Percentiles rank a stretch among this genome's conserved stretches.
phyloP scores from a whole-genome alignment of 2,888 invertebrate genomes.

The Volucella inflata region DNA sequence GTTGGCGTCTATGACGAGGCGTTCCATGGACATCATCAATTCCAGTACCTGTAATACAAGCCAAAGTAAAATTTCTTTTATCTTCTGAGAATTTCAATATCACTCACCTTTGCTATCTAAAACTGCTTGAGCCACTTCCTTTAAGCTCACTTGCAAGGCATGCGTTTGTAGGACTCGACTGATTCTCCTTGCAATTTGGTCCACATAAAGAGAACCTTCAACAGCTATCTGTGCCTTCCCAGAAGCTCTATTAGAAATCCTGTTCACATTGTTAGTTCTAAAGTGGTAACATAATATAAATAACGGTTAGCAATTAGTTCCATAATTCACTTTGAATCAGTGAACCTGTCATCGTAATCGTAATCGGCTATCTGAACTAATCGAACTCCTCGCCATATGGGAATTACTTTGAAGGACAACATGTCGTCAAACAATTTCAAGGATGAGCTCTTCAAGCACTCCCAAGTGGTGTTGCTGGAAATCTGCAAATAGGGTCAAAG shows the following conservation, averaged over 20 bases:
- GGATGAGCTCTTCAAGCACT: constrained; percentile 79
- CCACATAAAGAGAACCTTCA: constrained; percentile 40
- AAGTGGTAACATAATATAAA: not conserved
- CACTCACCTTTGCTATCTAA: constrained; percentile 55
- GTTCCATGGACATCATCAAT: constrained; percentile 74
- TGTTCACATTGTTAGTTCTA: constrained; percentile 1
- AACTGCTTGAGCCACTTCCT: constrained; percentile 79
- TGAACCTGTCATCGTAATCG: constrained; percentile 12
- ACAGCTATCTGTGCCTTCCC: constrained; percentile 31
- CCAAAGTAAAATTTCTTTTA: not conserved
- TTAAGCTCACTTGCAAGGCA: constrained; percentile 87
- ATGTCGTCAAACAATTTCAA: constrained; percentile 86
- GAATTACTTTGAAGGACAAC: constrained; percentile 86
- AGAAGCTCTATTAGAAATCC: constrained; percentile 14
- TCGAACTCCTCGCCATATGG: constrained; percentile 87
- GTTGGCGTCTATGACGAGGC: constrained; percentile 85
- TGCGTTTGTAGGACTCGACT: constrained; percentile 85
- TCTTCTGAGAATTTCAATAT: not conserved
- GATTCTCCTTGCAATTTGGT: constrained; percentile 49
- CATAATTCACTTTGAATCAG: constrained; percentile 41
- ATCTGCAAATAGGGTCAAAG: constrained; percentile 24
- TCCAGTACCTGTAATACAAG: constrained; percentile 35
- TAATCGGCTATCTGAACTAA: constrained; percentile 80
- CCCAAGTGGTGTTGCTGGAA: constrained; percentile 81
- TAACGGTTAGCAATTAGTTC: constrained; percentile 8